Evolutionary conservation across 92 coral and sea anemone species (phyloP).

Genomic region (Epizoanthus stellaris): DNA sequence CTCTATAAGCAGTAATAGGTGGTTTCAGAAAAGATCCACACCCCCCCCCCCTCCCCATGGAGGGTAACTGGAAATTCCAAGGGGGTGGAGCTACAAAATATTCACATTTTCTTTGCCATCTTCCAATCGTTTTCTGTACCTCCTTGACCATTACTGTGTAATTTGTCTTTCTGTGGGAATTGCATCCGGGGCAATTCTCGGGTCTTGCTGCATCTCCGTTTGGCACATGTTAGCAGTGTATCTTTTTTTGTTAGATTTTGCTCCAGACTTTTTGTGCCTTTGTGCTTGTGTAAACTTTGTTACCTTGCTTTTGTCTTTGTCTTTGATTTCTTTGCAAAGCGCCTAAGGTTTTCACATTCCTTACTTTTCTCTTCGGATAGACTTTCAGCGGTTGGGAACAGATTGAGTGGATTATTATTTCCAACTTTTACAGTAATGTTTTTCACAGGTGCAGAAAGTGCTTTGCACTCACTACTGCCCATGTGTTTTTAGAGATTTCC

Average conservation of each 20-base stretch:
- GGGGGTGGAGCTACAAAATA: no score
- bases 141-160: constrained; percentile 18
- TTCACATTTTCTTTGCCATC: no score
- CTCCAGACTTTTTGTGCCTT: constrained; percentile 12
- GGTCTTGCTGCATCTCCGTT: background rate
- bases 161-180: constrained; percentile 10
- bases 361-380: background rate
- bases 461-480: background rate
- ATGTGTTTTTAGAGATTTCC: background rate
- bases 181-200: constrained; percentile 4
- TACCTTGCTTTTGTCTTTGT: background rate
- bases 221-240: constrained; percentile 36
- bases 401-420: no score
- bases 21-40: no score
- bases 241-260: constrained; percentile 26
- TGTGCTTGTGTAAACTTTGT: constrained; percentile 4
- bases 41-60: no score
- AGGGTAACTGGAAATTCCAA: no score
- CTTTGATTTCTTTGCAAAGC: constrained; percentile 5
- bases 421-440: background rate
- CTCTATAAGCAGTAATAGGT: no score
- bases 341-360: background rate
- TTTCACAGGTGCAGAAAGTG: background rate
- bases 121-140: constrained; percentile 14
- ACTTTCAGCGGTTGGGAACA: no score